Conservation (phyloP, 1,140 invertebrate species). For the Drosophila chauvacae region DNA sequence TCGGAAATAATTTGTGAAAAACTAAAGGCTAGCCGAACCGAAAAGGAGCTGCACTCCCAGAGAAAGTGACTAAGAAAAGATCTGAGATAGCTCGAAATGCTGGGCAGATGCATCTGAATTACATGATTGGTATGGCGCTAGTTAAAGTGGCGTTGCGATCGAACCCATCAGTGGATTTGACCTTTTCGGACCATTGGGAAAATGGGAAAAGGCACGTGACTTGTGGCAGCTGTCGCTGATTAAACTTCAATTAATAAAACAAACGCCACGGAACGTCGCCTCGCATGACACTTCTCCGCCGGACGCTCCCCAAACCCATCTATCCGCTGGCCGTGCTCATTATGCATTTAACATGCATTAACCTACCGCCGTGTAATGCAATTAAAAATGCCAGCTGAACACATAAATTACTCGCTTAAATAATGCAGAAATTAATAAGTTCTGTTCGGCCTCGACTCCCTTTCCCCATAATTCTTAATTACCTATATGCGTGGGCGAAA, state of each 20-base stretch:
- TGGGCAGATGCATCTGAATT: constrained; percentile 2
- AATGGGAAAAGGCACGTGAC: constrained; percentile 28
- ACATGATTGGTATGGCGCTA: neutral
- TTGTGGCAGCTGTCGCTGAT: constrained; percentile 68
- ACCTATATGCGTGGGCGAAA: constrained; percentile 48
- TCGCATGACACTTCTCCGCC: constrained; percentile 51
- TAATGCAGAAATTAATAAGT: constrained; percentile 83
- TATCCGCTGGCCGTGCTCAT: constrained; percentile 22
- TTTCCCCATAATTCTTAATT: constrained; percentile 72
- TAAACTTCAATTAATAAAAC: constrained; percentile 80
- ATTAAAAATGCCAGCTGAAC: constrained; percentile 79
- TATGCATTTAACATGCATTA: constrained; percentile 82
- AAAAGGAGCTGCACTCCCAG: neutral
- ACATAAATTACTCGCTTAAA: constrained; percentile 81
- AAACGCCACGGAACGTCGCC: constrained; percentile 63
- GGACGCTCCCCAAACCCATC: neutral
- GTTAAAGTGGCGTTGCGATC: constrained; percentile 14
- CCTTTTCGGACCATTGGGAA: constrained; percentile 26
- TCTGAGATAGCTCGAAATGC: constrained; percentile 8
- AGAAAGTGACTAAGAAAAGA: constrained; percentile 1
- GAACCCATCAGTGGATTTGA: constrained; percentile 21
- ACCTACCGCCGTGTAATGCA: constrained; percentile 74
- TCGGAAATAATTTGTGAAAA: constrained; percentile 71
- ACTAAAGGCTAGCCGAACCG: constrained; percentile 19
- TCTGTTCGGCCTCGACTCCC: constrained; percentile 42